These are phyloP conservation scores for Melanotaenia nigrans DNA, from an alignment of 2,797 vertebrate species.

Conservation along the genomic window DNA sequence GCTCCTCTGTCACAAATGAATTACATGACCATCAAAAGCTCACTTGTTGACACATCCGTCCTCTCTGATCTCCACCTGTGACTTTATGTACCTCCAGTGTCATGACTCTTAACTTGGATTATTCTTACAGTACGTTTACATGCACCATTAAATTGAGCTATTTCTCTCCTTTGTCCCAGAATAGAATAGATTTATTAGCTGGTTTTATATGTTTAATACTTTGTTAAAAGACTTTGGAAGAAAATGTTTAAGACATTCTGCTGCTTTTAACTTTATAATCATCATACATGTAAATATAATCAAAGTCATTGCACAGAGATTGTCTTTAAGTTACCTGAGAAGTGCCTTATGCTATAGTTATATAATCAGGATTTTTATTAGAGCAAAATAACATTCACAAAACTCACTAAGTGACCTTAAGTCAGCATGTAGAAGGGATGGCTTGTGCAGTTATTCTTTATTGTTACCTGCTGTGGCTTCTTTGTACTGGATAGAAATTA, in stretches of 20 bases:
- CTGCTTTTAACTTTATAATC: background rate
- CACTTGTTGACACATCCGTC: slow-evolving; percentile 38
- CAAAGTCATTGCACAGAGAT: background rate
- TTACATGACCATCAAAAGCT: slow-evolving; percentile 42
- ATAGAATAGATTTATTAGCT: background rate
- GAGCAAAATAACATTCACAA: background rate
- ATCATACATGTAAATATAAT: background rate
- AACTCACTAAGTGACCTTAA: background rate
- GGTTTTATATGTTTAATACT: background rate
- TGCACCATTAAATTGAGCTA: background rate
- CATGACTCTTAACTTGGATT: background rate
- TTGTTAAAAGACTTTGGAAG: too few species aligned
- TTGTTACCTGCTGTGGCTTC: background rate
- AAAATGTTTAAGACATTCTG: background rate
- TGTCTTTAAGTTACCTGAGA: background rate
- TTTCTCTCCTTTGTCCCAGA: too few species aligned
- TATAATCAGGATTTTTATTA: background rate
- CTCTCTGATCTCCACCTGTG: slow-evolving; percentile 63
- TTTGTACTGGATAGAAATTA: background rate
- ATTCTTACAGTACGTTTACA: background rate
- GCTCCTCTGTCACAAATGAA: slow-evolving; percentile 39
- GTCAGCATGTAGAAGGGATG: too few species aligned
- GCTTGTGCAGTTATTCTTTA: too few species aligned
- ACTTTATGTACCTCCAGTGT: slow-evolving; percentile 17
- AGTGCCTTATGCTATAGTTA: background rate